These are phyloP conservation scores for Poeciliopsis presidionis DNA, from an alignment of 2,797 vertebrate species.

Conservation along the genomic window DNA sequence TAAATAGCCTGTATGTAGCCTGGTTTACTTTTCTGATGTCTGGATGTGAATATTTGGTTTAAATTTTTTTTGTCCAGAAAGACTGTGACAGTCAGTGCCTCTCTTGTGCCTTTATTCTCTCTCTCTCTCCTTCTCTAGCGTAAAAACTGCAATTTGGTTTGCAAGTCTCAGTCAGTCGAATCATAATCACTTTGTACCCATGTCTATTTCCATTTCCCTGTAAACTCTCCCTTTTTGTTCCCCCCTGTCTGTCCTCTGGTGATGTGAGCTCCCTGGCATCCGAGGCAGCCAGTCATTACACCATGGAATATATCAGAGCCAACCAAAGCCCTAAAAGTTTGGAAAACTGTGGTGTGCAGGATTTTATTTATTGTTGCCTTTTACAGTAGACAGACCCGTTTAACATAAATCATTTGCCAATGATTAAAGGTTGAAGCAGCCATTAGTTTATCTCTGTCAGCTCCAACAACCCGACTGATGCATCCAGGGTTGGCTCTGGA, in stretches of 20 bases:
- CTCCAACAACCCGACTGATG: conserved; percentile 25
- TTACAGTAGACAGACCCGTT: conserved; percentile 29
- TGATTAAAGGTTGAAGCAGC: conserved; percentile 28
- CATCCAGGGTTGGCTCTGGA: conserved; percentile 47
- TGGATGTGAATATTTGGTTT: background rate
- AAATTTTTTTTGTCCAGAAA: background rate
- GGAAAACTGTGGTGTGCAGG: conserved; percentile 48
- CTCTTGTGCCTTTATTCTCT: background rate
- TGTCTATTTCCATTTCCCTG: conserved; percentile 24
- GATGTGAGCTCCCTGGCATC: conserved; percentile 79
- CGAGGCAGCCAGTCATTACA: conserved; percentile 76
- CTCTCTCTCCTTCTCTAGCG: background rate
- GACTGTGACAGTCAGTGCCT: background rate
- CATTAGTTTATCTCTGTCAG: conserved; percentile 20
- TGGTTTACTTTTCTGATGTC: background rate
- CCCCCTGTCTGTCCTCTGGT: conserved; percentile 31
- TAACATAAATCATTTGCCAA: conserved; percentile 35
- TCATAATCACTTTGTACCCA: conserved; percentile 18
- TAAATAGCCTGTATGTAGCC: background rate
- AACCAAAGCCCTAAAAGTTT: conserved; percentile 49
- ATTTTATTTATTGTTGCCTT: conserved; percentile 60
- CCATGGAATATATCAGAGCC: conserved; percentile 74
- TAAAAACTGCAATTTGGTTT: conserved; percentile 12
- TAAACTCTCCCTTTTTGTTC: conserved; percentile 21
- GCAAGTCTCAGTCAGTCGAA: conserved; percentile 12